These are phyloP conservation scores for Acrobasis consociella DNA, from an alignment of 2,888 invertebrate genomes.

Conservation along the genomic window DNA sequence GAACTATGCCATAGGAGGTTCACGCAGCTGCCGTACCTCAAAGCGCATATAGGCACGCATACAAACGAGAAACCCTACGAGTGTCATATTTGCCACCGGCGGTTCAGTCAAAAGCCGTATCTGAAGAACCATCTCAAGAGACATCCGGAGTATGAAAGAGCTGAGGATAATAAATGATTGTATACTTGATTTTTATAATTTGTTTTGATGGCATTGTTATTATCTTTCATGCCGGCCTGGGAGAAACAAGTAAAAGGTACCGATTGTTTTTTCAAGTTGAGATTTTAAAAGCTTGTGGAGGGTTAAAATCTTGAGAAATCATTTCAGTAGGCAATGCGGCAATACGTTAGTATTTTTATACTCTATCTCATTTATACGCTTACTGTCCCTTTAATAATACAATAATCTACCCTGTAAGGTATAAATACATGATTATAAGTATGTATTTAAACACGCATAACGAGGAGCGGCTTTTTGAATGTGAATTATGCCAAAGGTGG, in stretches of 20 bases:
- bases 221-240: no score
- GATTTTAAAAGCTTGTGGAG: no score
- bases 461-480: constrained; percentile 6
- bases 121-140: constrained; percentile 15
- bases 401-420: no score
- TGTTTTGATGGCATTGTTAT: not conserved
- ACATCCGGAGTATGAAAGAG: not conserved
- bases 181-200: not conserved
- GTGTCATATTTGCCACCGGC: constrained; percentile 9
- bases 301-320: not conserved
- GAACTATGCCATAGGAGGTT: not conserved
- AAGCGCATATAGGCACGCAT: constrained; percentile 4
- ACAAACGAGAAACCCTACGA: constrained; percentile 13
- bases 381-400: no score
- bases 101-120: constrained; percentile 13
- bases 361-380: no score
- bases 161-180: not conserved
- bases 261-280: no score
- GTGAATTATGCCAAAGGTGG: not conserved
- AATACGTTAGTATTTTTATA: no score
- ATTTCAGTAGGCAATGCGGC: no score
- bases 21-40: constrained; percentile 7
- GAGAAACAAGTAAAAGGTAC: no score
- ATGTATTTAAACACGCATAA: constrained; percentile 9
- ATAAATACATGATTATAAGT: constrained; percentile 2